Conservation (phyloP, 2,797 vertebrate species). For the Peromyscus eremicus region DNA sequence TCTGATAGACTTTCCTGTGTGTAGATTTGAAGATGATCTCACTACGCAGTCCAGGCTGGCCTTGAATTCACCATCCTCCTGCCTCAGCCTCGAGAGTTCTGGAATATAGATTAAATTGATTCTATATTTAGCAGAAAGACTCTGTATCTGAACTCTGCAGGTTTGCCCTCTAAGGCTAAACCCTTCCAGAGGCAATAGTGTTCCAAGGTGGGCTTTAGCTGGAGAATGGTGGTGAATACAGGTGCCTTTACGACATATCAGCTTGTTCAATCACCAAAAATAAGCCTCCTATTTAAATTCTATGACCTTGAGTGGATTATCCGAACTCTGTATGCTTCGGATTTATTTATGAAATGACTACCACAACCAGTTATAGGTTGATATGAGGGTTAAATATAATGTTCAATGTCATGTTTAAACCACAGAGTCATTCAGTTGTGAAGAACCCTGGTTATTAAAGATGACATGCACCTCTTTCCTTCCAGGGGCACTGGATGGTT, state of each 20-base stretch:
- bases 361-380: not conserved
- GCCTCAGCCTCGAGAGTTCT: not conserved
- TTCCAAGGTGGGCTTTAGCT: not conserved
- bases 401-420: not conserved
- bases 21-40: not conserved
- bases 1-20: not conserved
- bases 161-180: not conserved
- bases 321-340: not conserved
- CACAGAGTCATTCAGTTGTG: not conserved
- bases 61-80: not conserved
- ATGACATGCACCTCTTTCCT: not conserved
- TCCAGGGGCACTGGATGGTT: not conserved
- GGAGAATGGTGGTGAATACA: not conserved
- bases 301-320: not conserved
- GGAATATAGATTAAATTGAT: not conserved
- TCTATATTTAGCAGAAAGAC: not conserved
- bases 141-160: not conserved
- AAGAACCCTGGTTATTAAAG: not conserved
- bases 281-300: slow-evolving; percentile 23
- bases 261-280: not conserved
- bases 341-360: slow-evolving; percentile 14
- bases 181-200: not conserved
- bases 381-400: not conserved
- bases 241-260: not conserved
- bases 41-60: not conserved